A percentile compares a stretch with the other conserved stretches of the same genome.
phyloP scores from a whole-genome alignment of 2,113 vertebrate genomes.

The Plectropomus leopardus region DNA sequence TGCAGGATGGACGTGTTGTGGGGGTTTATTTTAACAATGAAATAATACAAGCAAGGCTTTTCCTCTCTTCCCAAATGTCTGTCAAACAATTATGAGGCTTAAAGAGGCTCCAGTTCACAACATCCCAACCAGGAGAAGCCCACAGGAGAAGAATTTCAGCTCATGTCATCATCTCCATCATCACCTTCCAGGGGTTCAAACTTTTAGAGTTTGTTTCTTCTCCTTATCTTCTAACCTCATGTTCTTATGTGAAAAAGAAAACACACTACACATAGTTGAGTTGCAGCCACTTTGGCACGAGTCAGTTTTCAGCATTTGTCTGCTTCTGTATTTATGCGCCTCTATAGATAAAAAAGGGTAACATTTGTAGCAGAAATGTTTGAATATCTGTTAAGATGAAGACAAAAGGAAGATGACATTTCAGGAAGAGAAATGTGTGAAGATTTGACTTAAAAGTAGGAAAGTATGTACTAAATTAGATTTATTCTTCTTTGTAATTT shows the following conservation, averaged over 20 bases:
- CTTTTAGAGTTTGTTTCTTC: neutral
- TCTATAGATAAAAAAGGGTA: no score
- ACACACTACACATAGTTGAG: neutral
- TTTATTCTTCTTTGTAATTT: no score
- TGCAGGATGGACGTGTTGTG: neutral
- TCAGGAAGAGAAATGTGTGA: neutral
- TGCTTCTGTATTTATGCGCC: no score
- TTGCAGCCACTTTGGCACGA: neutral
- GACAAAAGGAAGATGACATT: neutral
- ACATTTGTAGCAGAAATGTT: no score
- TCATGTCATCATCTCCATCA: neutral
- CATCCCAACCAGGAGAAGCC: neutral
- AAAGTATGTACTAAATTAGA: no score
- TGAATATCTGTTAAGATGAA: neutral
- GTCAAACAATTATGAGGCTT: constrained; percentile 26
- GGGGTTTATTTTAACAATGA: neutral
- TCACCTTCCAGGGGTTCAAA: neutral
- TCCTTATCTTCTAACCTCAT: neutral
- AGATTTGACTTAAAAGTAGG: neutral
- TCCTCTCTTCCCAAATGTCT: constrained; percentile 16
- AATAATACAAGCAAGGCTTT: neutral
- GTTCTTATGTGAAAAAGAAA: neutral
- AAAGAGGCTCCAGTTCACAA: constrained; percentile 16
- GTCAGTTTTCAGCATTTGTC: no score
- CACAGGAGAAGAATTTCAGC: neutral